Conservation (phyloP, 2,113 vertebrate species). For the Willisornis vidua region DNA sequence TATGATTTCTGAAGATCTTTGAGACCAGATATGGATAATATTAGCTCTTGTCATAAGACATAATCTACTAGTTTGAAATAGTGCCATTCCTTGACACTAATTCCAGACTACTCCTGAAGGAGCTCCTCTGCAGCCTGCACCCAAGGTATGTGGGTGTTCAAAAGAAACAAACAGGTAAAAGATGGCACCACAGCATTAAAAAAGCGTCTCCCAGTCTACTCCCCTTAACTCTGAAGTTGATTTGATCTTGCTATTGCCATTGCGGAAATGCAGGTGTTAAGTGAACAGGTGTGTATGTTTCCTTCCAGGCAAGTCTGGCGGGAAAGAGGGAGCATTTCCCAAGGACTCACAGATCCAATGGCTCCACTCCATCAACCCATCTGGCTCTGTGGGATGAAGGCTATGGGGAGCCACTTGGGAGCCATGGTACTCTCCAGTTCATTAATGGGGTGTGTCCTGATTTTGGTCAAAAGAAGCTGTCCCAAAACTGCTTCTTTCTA, state of each 20-base stretch:
- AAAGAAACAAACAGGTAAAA: neutral
- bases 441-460: fast-evolving
- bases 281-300: neutral
- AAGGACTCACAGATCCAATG: neutral
- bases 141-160: fast-evolving
- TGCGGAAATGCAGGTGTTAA: neutral
- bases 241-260: neutral
- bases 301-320: neutral
- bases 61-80: neutral
- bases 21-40: neutral
- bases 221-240: neutral
- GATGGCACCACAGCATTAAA: fast-evolving
- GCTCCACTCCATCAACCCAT: neutral
- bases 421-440: neutral
- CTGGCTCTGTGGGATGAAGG: neutral
- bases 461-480: neutral
- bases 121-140: neutral
- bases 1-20: neutral
- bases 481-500: neutral
- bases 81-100: neutral
- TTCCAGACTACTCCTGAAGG: neutral
- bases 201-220: neutral
- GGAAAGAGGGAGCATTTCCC: neutral
- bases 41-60: neutral
- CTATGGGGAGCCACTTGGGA: fast-evolving